Percentiles rank a stretch among this genome's conserved stretches.
phyloP scores from a whole-genome alignment of 2,888 invertebrate species.

The Drosophila kokeensis region DNA sequence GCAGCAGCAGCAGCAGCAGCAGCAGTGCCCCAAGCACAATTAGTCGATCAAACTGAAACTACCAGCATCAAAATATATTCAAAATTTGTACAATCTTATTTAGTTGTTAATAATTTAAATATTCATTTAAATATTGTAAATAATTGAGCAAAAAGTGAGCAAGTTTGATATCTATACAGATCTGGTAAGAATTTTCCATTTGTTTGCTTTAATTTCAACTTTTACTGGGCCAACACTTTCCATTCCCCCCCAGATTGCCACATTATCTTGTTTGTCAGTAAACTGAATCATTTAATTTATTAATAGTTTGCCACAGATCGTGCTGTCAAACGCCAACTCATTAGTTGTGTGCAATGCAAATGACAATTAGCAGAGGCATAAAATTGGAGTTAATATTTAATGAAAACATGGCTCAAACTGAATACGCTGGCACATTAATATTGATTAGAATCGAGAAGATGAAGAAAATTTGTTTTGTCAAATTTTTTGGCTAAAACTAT shows the following conservation, averaged over 20 bases:
- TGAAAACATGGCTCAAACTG: conserved; percentile 1
- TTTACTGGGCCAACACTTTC: conserved; percentile 4
- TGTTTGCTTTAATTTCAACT: background rate
- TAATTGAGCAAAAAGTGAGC: background rate
- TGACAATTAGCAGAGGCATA: conserved; percentile 61
- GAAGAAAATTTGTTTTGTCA: conserved; percentile 64
- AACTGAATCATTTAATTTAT: too few relatives aligned
- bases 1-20: conserved; percentile 45
- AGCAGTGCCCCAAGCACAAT: conserved; percentile 50
- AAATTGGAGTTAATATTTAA: conserved; percentile 34
- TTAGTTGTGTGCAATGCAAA: conserved; percentile 32
- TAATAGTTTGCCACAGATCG: conserved; percentile 40
- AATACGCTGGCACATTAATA: conserved; percentile 7
- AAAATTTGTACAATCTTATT: background rate
- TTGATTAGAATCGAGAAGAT: conserved; percentile 6
- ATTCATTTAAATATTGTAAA: background rate
- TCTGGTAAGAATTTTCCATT: background rate
- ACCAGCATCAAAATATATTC: conserved; percentile 17
- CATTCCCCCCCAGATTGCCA: background rate
- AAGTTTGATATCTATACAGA: rapidly evolving
- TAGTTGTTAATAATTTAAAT: background rate
- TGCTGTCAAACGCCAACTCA: conserved; percentile 52
- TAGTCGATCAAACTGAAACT: conserved; percentile 57
- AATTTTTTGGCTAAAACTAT: conserved; percentile 77
- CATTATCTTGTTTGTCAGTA: conserved; percentile 9